These are phyloP conservation scores for Nycteola revayana DNA, from an alignment of 2,888 invertebrate genomes.

Conservation along the genomic window DNA sequence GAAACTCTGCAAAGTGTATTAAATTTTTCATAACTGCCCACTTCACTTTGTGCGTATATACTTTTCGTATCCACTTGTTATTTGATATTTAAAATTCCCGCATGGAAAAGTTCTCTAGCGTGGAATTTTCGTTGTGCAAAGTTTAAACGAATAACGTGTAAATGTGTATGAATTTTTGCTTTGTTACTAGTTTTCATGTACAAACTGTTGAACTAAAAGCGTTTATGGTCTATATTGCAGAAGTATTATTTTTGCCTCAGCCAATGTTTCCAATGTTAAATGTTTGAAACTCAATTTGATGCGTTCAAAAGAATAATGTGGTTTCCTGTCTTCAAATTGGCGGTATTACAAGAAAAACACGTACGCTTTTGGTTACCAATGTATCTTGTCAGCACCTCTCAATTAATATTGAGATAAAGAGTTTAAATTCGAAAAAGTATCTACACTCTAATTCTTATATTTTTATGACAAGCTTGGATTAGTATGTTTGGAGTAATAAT, in stretches of 20 bases:
- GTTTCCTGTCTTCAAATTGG: constrained; percentile 45
- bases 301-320: constrained; percentile 28
- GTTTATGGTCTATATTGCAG: constrained; percentile 5
- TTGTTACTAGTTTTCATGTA: constrained; percentile 9
- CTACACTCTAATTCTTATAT: constrained; percentile 29
- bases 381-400: constrained; percentile 60
- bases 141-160: constrained; percentile 13
- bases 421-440: constrained; percentile 51
- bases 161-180: constrained; percentile 10
- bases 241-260: constrained; percentile 7
- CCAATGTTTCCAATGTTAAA: constrained; percentile 14
- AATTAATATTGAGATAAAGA: constrained; percentile 54
- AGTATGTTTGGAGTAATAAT: no score
- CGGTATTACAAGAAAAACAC: constrained; percentile 68
- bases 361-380: constrained; percentile 61
- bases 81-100: constrained; percentile 31
- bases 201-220: constrained; percentile 6
- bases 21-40: constrained; percentile 74
- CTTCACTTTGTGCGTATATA: constrained; percentile 49
- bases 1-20: constrained; percentile 62
- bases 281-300: constrained; percentile 17
- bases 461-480: constrained; percentile 25
- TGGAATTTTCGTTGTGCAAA: constrained; percentile 13
- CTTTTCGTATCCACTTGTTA: constrained; percentile 30
- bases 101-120: constrained; percentile 13